phyloP scores from a whole-genome alignment of 1,140 invertebrate genomes.

The Lepidostoma basale region DNA sequence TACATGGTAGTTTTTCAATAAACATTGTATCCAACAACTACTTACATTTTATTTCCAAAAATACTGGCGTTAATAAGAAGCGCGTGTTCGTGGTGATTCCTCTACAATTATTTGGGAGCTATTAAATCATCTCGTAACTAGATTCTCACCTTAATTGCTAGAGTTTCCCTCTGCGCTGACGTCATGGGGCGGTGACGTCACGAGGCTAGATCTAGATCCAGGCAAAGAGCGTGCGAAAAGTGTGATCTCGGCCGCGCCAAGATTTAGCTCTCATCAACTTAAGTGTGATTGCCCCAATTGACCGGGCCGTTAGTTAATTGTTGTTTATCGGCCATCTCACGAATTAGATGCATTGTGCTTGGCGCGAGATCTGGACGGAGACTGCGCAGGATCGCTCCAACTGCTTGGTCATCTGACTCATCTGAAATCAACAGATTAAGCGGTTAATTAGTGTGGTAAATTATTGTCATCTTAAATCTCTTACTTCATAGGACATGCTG shows the following conservation, averaged over 20 bases:
- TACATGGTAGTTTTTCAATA: too few species aligned
- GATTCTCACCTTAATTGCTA: slow-evolving; percentile 44
- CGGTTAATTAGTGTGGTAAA: slow-evolving; percentile 4
- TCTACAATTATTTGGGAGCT: too few species aligned
- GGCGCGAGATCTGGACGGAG: slow-evolving; percentile 13
- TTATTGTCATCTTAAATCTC: neutral
- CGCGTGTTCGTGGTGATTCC: too few species aligned
- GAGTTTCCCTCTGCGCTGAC: slow-evolving; percentile 18
- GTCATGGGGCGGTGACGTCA: slow-evolving; percentile 33
- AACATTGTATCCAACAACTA: too few species aligned
- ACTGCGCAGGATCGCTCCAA: neutral
- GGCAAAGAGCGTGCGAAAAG: slow-evolving; percentile 46
- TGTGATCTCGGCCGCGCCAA: slow-evolving; percentile 44
- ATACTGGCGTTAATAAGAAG: too few species aligned
- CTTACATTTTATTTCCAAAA: too few species aligned
- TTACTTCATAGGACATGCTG: too few species aligned
- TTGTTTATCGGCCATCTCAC: slow-evolving; percentile 43
- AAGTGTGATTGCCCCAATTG: slow-evolving; percentile 47
- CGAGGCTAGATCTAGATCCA: too few species aligned
- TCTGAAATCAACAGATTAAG: slow-evolving; percentile 5
- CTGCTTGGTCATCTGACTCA: neutral
- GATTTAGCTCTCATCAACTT: slow-evolving; percentile 45
- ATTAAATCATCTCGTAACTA: slow-evolving; percentile 15
- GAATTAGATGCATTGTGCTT: slow-evolving; percentile 43
- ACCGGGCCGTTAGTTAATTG: slow-evolving; percentile 44